Base-by-base conservation (phyloP, 2,888 invertebrate genomes). In the Protophormia terraenovae region DNA sequence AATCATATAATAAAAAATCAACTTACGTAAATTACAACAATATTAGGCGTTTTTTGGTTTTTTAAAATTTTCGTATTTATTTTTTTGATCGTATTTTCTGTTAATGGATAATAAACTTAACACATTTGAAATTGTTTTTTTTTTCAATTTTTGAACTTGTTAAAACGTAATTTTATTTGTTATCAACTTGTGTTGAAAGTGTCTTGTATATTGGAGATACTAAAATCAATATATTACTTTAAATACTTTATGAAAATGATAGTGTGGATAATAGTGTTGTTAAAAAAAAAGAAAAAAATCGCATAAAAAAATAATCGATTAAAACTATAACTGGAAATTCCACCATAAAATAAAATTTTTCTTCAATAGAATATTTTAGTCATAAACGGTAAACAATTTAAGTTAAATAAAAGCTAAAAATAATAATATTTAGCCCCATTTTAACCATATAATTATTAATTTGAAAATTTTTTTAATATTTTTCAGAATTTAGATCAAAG, bases 61-160 rank as follows among this genome's bases (percentile, higher is more conserved):
- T 73, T 73, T 6, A 47, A 64, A 27, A 53, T 45, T 60, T 45
- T 35, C 19, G n/a, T 58, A 19, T 6, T 55, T n/a, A 41, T 38
- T 55, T 47, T 69, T 55, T 58, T 19, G 27, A 67, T 55, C 19
- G 29, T 41, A 67, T 55, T 72, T 83, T 41, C 55, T 10, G 22
- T 77, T 72, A 83, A 77, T 77, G 72, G 64, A 27, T 60, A 77
- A 78, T 77, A 73, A 83, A 78, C 50, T 73, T 62, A 78, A 73
- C 77, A 83, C 77, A 83, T 77, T 83, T 73, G 22, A 83, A 83
- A 79, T 77, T 69, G 14, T 60, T 66, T 67, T 27, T 62, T 7
- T 47, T 32, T 14, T 1, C 0, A 32, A 32, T 62, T 55, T 55
- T 22, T 55, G 10, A 64, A 64, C 64, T 72, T 79, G 79, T 72